A percentile compares a stretch with the other conserved stretches of the same genome.
These are phyloP conservation scores for Crossaster papposus DNA, from an alignment of 53 echinoderm and acorn worm genomes.

Conservation along the genomic window DNA sequence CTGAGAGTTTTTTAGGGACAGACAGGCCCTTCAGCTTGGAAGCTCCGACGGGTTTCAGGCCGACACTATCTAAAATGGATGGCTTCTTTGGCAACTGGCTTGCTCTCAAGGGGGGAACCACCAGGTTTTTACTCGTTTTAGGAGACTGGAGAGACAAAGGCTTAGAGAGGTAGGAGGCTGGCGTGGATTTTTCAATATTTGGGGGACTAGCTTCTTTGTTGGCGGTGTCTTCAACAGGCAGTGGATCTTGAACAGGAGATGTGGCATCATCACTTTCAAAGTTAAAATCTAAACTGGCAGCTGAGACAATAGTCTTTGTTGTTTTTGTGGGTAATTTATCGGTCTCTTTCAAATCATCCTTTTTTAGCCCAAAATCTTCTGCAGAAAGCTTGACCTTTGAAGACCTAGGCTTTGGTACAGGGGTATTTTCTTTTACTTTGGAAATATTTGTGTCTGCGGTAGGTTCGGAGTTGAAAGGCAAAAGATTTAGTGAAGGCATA, in stretches of 20 bases:
- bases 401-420: conserved; percentile 20
- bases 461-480: background rate
- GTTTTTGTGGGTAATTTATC: conserved; percentile 4
- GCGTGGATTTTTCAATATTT: background rate
- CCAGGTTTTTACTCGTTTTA: conserved; percentile 17
- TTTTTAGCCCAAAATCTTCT: conserved; percentile 23
- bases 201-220: background rate
- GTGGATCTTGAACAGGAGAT: conserved; percentile 12
- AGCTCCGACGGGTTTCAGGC: conserved; percentile 40
- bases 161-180: background rate
- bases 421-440: conserved; percentile 3
- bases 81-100: conserved; percentile 64
- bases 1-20: conserved; percentile 77
- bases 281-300: conserved; percentile 20
- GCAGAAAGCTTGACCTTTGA: conserved; percentile 43
- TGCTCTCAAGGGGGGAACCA: conserved; percentile 70
- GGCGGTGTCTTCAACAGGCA: background rate
- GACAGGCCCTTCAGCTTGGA: conserved; percentile 83
- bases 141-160: conserved; percentile 13
- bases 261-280: conserved; percentile 6
- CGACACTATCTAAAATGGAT: conserved; percentile 65
- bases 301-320: conserved; percentile 16
- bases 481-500: background rate
- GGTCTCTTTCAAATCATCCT: conserved; percentile 4
- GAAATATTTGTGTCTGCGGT: background rate